Base-by-base conservation (phyloP, 2,113 vertebrate species). In the Corythornis cristatus region DNA sequence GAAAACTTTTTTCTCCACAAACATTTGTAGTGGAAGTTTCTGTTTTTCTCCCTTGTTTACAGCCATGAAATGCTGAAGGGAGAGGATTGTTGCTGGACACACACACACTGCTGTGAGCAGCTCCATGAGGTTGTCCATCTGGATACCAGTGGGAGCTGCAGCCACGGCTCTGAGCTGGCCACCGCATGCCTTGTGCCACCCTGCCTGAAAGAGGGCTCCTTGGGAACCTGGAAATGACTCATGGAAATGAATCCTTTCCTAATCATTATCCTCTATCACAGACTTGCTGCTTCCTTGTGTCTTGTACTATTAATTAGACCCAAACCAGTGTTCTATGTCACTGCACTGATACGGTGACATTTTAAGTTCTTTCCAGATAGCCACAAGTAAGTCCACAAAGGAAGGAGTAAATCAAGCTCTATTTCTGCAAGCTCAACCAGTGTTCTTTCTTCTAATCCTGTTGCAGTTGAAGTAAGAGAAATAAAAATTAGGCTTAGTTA, bases 101-200 rank as follows among this genome's bases (percentile, higher is more conserved):
- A 4, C 11, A 2, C 2, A 10, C 2, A 4, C 5, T 5, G 37
- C 31, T 60, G 29, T 0, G 0, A 65, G 45, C 29, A 57, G 15
- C 25, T 53, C 21, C 0, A 3, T 1, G 22, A 9, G 5, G 1
- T 1, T 14, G 15, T 37, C 23, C 15, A 6, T 37, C 20, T 11
- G 26, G 15, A 21, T 3, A 5, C 21, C 9, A 11, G 0, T 9
- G 3, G 5, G 48, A 50, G 22, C 48, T 13, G 14, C 0, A 8
- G 51, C 53, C 13, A 6, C 1, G 2, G 18, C 58, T 48, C 19
- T 13, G 8, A 7, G 3, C 46, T 33, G 61, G 14, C 6, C 13
- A 2, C 28, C 4, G 2, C 0, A 0, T 4, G 5, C 29, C 58
- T 37, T 7, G 6, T 56, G 31, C 40, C 12, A 20, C 25, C 2